Evolutionary conservation across 2,888 invertebrate species (phyloP), one percentile per base, ranked within the genome.

Genomic region (Drosophila multiciliata): DNA sequence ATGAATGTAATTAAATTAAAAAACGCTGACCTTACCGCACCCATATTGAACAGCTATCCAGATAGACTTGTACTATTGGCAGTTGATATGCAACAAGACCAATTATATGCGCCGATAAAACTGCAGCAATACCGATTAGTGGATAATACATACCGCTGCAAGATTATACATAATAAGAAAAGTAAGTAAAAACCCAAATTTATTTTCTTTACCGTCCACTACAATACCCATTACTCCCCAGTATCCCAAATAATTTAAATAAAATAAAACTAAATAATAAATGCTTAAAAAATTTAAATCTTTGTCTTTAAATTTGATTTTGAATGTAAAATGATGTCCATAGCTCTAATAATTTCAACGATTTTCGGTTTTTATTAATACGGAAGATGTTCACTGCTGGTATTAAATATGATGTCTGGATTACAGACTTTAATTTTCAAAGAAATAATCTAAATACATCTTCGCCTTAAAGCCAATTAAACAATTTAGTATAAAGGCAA

Each of bases 11-110:
- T 26, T 15, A 23, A 29, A 9, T 15, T 17, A 29, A 7, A 36
- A 8, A 5, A 2, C 1, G 26, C 9, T 52, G 0, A 42, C 69
- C 75, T 69, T 65, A 87, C 89, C 86, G 71, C 3, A 69, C 38
- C 80, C 82, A 82, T n/a, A 85, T 59, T 5, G 69, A 69, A 5
- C 72, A 38, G 7, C 11, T n/a, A 17, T 68, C 9, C 5, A 73
- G 35, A 50, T 9, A 58, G 0, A 6, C 33, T 29, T 84, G 78
- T 11, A 64, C 38, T 11, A 74, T 17, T 1, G 82, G 59, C 29
- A 87, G 23, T 36, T 89, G 86, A 57, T 71, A 86, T 0, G 15
- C 40, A 23, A 72, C 36, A 40, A 87, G 52, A 17, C 54, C 63
- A 36, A 50, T 15, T 15, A 87, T 73, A 32, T 86, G 82, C 9